Base-by-base conservation (phyloP, 1,140 invertebrate genomes). In the Lucilia cuprina region DNA sequence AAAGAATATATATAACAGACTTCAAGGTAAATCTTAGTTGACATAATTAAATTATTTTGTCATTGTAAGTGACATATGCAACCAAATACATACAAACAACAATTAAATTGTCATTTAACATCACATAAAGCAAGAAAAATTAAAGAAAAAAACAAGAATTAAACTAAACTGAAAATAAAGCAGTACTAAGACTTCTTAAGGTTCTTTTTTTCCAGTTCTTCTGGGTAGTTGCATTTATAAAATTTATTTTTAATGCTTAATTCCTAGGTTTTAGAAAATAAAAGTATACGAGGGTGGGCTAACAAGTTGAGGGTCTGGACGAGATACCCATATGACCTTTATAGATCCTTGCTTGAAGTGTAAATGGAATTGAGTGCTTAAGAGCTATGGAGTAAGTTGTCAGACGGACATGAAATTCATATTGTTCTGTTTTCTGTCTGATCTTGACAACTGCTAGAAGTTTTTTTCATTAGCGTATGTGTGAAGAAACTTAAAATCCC, bases 41-140 rank as follows among this genome's bases (percentile, higher is more conserved):
- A 85, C 85, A 85, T 84, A 85, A 84, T 85, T 85, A 84, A 85
- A 84, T 85, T 85, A 84, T 85, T 85, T 83, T 70, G 77, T 83
- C 82, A 85, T 83, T 85, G 74, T 50, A 78, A 82, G 82, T 85
- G 85, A 78, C 85, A 85, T 82, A 84, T 82, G 70, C 65, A 83
- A 77, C 19, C 82, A 82, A 82, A 75, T 82, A 84, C 77, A 80
- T 80, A 80, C 77, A 80, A 80, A 80, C 77, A 80, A 80, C 83
- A 85, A 85, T 85, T 85, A 84, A 84, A 84, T 83, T 85, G 50
- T 55, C 50, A 55, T 55, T 55, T 55, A 55, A 55, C 50, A 70
- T 55, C 50, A 55, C 50, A 55, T 17, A 70, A 60, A 60, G 55
- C 55, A 60, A n/a, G 14, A 5, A 41, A 7, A 3, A 41, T 30